Evolutionary conservation across 2,113 vertebrate genomes (phyloP).

Genomic region (Petromus typicus): DNA sequence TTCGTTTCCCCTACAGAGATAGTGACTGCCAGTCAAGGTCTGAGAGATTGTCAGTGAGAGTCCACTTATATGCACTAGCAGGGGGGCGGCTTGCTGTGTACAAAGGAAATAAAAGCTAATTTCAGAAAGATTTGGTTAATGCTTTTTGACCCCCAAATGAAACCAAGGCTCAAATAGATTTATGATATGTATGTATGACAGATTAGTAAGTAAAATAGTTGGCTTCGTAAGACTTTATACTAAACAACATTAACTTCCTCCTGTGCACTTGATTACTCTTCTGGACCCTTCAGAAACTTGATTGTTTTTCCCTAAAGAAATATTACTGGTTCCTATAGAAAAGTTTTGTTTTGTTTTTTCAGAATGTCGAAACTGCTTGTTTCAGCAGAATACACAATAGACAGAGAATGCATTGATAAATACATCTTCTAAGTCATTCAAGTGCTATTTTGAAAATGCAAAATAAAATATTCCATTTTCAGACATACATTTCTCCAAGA

Average conservation of each 20-base stretch:
- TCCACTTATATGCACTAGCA: not conserved
- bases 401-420: constrained; percentile 79
- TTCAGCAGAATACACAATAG: constrained; percentile 72
- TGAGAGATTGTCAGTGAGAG: not conserved
- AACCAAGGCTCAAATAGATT: not conserved
- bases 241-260: not conserved
- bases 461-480: constrained; percentile 79
- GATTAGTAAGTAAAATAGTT: not conserved
- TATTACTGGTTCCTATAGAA: not conserved
- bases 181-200: not conserved
- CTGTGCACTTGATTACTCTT: not conserved
- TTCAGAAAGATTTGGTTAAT: not conserved
- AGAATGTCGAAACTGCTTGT: not conserved
- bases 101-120: not conserved
- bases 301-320: constrained; percentile 56
- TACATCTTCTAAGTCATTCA: constrained; percentile 65
- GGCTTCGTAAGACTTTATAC: not conserved
- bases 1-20: not conserved
- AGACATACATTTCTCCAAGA: constrained; percentile 74
- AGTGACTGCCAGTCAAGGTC: no score
- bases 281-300: not conserved
- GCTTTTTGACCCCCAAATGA: not conserved
- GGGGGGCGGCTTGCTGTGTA: not conserved
- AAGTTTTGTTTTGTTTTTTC: not conserved
- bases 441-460: constrained; percentile 72